Evolutionary conservation across 2,113 vertebrate genomes (phyloP), one percentile per base, ranked within the genome.

Genomic region (Passer montanus): DNA sequence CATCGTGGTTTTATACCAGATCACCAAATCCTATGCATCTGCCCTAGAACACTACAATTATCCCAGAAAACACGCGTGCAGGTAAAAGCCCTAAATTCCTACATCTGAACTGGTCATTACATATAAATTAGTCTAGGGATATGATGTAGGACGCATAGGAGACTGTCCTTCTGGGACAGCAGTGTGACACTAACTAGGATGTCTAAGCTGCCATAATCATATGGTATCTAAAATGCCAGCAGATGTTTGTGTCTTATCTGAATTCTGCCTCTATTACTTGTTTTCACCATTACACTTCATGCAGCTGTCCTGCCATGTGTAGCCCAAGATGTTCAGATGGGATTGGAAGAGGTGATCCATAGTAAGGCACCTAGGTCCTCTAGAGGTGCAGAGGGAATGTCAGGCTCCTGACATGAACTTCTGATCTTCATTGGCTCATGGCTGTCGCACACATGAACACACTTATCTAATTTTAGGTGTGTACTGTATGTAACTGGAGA

Each of bases 61-160:
- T 6, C 41, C 39, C 1, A 3, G 55, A 35, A 47, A 27, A 8
- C 2, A 19, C 3, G 7, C 5, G 2, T 8, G 7, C 13, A n/a
- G 28, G n/a, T 31, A 76, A 83, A 76, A 89, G n/a, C 10, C 12
- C 26, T 35, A 43, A 43, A 69, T 83, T 62, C 9, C 47, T 27
- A 7, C 11, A 22, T 47, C 17, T 41, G 30, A 47, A 31, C 14
- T 5, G 7, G 7, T 55, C 41, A 47, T 41, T 69, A n/a, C 9
- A 41, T 9, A 39, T 21, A 2, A 47, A 35, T 46, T 19, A 47
- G 4, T 84, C 91, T 47, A 60, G 13, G 49, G 33, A 39, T 70
- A 43, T 13, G 16, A 46, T 4, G 4, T 16, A 37, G 31, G 28
- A 72, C 10, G 3, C 22, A 31, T 39, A 30, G 44, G 26, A 79